Evolutionary conservation across 1,140 invertebrate genomes (phyloP), one percentile per base, ranked within the genome.

Genomic region (Cylas formicarius): DNA sequence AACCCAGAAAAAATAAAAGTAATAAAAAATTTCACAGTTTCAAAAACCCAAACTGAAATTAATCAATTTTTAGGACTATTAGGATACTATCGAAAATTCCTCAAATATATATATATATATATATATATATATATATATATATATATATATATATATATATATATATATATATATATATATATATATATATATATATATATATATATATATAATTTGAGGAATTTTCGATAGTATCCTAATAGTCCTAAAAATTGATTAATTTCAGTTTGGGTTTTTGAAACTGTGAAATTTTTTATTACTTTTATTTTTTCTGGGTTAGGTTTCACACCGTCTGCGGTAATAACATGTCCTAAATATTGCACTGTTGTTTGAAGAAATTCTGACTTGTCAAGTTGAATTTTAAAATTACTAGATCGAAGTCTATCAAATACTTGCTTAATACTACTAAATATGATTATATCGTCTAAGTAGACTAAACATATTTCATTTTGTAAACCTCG

Each of bases 331-430:
- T 43, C 33, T 10, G 19, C 4, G 9, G 28, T 48, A 5, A 48
- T 17, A 24, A 48, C 19, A 33, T 48, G 45, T 24, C 31, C 39
- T 27, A 43, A 11, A 20, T 48, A 43, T 9, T 20, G 7, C 2
- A 43, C 18, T 36, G 33, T 23, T 33, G 33, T 43, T 35, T 19
- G 10, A 22, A 20, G 3, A 20, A 38, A 38, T 38, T 44, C 52
- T 5, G 18, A 50, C 29, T 53, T 50, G 18, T 45, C 34, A 3
- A 53, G 13, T 38, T 53, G 41, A 18, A 53, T 28, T 40, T 53
- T 53, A 9, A 50, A 42, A 10, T 43, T 46, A 4, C 36, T 13
- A 18, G 42, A 21, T 18, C 40, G 13, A 10, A 53, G 23, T 32
- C 43, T 29, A 11, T 32, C 6, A 23, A 48, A 48, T 10, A 43